A percentile compares a stretch with the other conserved stretches of the same genome.
phyloP scores from a whole-genome alignment of 2,797 vertebrate species.

The Eurystomus glaucurus region DNA sequence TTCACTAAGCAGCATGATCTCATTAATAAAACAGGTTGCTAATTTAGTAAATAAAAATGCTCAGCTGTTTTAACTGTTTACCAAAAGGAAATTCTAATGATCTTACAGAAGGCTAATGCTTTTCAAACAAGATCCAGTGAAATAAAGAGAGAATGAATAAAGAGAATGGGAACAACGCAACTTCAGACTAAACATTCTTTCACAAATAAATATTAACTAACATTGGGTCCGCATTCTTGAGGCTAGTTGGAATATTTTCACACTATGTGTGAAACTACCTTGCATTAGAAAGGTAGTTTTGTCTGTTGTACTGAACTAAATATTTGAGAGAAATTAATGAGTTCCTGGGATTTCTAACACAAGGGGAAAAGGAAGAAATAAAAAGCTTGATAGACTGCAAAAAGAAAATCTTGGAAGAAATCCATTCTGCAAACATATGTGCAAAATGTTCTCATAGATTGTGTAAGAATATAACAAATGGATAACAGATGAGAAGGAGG shows the following conservation, averaged over 20 bases:
- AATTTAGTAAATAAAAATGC: constrained; percentile 68
- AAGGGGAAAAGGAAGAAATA: background rate
- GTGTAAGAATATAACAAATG: background rate
- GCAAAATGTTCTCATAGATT: background rate
- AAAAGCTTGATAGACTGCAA: background rate
- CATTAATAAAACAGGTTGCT: constrained; percentile 67
- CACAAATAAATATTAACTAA: background rate
- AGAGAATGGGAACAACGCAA: background rate
- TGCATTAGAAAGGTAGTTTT: background rate
- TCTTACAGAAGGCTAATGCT: constrained; percentile 25
- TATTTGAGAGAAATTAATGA: background rate
- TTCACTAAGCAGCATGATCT: constrained; percentile 60
- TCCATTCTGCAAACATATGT: background rate
- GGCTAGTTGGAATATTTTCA: background rate
- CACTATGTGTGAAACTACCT: background rate
- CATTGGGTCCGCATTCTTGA: background rate
- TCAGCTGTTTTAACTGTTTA: constrained; percentile 62
- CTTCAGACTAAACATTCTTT: background rate
- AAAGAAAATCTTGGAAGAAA: background rate
- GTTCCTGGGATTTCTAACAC: background rate
- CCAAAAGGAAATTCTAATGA: constrained; percentile 64
- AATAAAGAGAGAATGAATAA: background rate
- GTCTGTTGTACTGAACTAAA: background rate
- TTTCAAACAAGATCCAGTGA: background rate
- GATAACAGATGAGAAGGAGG: background rate